Conservation (phyloP, 2,888 invertebrate genomes). For the Drosophila siamana region DNA sequence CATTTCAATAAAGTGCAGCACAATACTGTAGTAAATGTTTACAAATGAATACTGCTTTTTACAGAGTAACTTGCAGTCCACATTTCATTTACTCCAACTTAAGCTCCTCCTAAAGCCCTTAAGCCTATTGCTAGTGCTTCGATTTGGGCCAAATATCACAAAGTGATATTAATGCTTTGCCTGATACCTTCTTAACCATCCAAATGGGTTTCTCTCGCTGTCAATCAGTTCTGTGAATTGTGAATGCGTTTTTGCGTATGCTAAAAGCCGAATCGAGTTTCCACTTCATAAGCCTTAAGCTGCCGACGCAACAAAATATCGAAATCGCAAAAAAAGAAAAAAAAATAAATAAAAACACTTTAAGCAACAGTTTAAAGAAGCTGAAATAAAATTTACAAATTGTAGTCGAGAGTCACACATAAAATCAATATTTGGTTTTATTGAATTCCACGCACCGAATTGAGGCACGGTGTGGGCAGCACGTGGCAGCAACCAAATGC, state of each 20-base stretch:
- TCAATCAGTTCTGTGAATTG: constrained; percentile 47
- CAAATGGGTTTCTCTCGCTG: constrained; percentile 24
- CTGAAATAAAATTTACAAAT: constrained; percentile 35
- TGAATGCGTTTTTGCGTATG: constrained; percentile 8
- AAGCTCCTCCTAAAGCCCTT: constrained; percentile 2
- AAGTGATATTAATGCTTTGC: constrained; percentile 15
- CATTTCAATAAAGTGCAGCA: background rate
- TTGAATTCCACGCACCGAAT: constrained; percentile 44
- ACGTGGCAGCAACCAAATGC: constrained; percentile 26
- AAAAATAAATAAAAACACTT: constrained; percentile 15
- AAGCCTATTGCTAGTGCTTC: constrained; percentile 22
- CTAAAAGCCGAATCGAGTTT: constrained; percentile 47
- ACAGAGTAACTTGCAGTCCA: background rate
- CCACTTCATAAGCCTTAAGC: constrained; percentile 36
- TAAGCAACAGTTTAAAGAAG: constrained; percentile 50
- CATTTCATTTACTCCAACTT: background rate
- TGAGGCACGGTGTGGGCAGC: constrained; percentile 3
- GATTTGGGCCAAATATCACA: constrained; percentile 2
- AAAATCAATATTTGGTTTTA: constrained; percentile 62
- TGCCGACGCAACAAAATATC: background rate
- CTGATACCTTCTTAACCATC: constrained; percentile 4
- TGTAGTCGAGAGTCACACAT: constrained; percentile 14
- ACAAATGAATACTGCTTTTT: background rate
- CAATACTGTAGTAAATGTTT: background rate
- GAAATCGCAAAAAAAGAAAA: background rate